Evolutionary conservation across 53 echinoderm and acorn worm species (phyloP), one percentile per base, ranked within the genome.

Genomic region (Astropecten irregularis): DNA sequence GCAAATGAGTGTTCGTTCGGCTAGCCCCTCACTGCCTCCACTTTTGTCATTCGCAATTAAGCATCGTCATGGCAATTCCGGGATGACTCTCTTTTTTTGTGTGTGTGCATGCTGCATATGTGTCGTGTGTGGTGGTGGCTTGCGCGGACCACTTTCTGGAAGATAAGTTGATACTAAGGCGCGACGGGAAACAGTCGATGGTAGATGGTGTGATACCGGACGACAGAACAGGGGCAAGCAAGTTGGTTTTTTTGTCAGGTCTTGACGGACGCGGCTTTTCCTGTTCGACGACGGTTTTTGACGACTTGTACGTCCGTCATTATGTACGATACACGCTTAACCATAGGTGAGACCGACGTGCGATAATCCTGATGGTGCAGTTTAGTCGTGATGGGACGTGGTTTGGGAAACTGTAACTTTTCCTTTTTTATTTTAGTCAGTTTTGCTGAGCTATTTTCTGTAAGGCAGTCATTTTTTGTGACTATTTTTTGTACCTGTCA

Each of bases 11-110:
- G 4, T 42, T 22, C 21, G 21, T 32, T 30, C 28, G 61, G 13
- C 47, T 7, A 25, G 26, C 79, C 33, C 28, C 25, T 4, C 68
- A 27, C 29, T 46, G 46, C 31, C 50, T 61, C 33, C 44, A 42
- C 61, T 47, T 58, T 79, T 79, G 79, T 79, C 48, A 47, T 79
- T 31, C n/a, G 79, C 32, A 61, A 79, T 79, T 79, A 62, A 61
- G 61, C 42, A 71, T 79, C 23, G 61, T 56, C 79, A 79, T 79
- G 79, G 26, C 62, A 20, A 79, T 62, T 27, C 34, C 31, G 46
- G 46, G 79, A 62, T 44, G 79, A 79, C 44, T 19, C 79, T 46
- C 25, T 18, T 57, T 40, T 58, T 42, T 42, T 42, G n/a, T n/a
- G n/a, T n/a, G n/a, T n/a, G n/a, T n/a, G n/a, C n/a, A n/a, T n/a